Conservation (phyloP, 2,797 vertebrate species). For the Rostrhamus sociabilis region DNA sequence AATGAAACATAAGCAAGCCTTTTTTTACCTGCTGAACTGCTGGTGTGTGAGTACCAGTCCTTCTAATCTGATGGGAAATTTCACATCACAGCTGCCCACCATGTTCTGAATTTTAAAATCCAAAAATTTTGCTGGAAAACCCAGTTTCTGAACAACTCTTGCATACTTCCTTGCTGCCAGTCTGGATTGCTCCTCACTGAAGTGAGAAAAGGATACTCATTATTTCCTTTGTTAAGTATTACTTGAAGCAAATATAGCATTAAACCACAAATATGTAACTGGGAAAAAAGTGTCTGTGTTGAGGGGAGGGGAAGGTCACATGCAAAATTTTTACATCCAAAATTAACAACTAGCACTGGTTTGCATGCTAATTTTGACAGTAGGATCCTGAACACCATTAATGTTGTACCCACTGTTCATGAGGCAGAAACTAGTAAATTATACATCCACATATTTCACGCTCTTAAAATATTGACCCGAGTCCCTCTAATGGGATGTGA, state of each 20-base stretch:
- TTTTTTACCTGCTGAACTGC: slow-evolving; percentile 94
- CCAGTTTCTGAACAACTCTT: slow-evolving; percentile 97
- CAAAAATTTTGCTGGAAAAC: slow-evolving; percentile 97
- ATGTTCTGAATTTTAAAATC: slow-evolving; percentile 99
- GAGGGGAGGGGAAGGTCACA: neutral
- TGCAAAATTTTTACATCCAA: neutral
- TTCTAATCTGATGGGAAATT: slow-evolving; percentile 96
- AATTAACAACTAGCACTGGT: neutral
- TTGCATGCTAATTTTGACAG: neutral
- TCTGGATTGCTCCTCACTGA: slow-evolving; percentile 95
- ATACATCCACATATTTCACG: neutral
- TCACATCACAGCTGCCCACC: slow-evolving; percentile 99
- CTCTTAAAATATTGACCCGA: neutral
- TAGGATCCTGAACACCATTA: neutral
- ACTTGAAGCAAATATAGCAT: neutral
- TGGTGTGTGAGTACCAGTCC: slow-evolving; percentile 97
- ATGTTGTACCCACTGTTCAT: neutral
- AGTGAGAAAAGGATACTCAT: neutral
- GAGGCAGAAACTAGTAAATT: neutral
- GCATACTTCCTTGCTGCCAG: slow-evolving; percentile 97
- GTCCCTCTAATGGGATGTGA: neutral
- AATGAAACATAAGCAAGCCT: neutral
- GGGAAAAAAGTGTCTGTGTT: neutral
- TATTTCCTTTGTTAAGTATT: neutral
- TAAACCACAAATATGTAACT: neutral